Conservation (phyloP, 2,797 vertebrate species). For the Chrysocyon brachyurus region DNA sequence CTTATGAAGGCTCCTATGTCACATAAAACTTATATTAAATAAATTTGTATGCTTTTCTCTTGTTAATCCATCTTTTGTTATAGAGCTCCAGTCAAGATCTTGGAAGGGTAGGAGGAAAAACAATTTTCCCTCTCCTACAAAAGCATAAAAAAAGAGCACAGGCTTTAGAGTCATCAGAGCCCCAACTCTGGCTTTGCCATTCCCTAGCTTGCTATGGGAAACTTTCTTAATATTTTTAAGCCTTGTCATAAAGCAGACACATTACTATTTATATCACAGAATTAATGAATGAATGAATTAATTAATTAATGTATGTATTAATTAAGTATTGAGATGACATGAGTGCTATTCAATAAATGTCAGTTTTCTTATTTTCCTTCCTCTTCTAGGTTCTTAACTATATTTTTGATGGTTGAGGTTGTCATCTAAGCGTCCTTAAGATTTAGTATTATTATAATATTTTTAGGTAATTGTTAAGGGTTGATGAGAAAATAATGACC, state of each 20-base stretch:
- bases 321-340: background rate
- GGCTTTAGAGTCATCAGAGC: background rate
- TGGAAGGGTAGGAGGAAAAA: background rate
- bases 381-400: background rate
- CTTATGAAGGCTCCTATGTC: background rate
- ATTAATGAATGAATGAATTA: too few relatives aligned
- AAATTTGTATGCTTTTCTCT: background rate
- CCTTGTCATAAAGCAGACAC: too few relatives aligned
- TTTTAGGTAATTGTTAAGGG: background rate
- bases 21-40: background rate
- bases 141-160: background rate
- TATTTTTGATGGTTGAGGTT: slow-evolving; percentile 9
- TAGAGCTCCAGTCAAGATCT: background rate
- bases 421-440: background rate
- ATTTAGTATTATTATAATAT: background rate
- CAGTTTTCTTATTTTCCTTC: slow-evolving; percentile 13
- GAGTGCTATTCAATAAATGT: background rate
- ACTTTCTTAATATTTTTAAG: background rate
- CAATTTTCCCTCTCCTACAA: background rate
- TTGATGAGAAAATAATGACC: background rate
- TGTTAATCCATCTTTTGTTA: slow-evolving; percentile 9
- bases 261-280: too few relatives aligned
- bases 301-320: too few relatives aligned
- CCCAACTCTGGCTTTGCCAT: background rate
- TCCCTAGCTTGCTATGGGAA: background rate